phyloP scores from a whole-genome alignment of 2,797 vertebrate species.

The Alfaro cultratus region DNA sequence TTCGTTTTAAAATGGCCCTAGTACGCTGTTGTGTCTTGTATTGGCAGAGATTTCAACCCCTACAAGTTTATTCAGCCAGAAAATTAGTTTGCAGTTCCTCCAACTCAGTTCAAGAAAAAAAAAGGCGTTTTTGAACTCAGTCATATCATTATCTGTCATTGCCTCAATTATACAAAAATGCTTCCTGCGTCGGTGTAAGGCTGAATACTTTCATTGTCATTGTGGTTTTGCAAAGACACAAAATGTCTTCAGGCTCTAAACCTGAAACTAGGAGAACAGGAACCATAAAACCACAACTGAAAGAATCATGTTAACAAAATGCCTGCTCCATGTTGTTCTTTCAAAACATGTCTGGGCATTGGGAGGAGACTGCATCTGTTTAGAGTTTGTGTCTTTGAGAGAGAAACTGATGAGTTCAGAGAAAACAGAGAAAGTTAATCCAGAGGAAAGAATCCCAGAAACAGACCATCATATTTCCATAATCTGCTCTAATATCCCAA shows the following conservation, averaged over 20 bases:
- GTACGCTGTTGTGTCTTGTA: too few species aligned
- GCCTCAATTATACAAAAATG: too few species aligned
- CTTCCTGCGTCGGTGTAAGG: background rate
- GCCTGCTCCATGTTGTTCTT: too few species aligned
- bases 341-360: background rate
- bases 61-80: too few species aligned
- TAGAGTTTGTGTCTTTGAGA: background rate
- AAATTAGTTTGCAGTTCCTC: background rate
- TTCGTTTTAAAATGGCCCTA: too few species aligned
- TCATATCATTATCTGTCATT: background rate
- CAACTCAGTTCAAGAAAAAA: background rate
- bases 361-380: background rate
- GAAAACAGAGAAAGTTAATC: slow-evolving; percentile 27
- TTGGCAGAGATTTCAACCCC: too few species aligned
- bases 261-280: background rate
- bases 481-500: slow-evolving; percentile 43
- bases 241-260: background rate
- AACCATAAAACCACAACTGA: background rate
- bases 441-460: slow-evolving; percentile 46
- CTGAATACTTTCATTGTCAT: too few species aligned
- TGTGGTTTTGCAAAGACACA: background rate
- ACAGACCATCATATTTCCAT: slow-evolving; percentile 50
- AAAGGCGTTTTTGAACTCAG: background rate
- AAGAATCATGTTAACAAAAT: too few species aligned
- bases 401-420: slow-evolving; percentile 9